Evolutionary conservation across 2,888 invertebrate species (phyloP).

Genomic region (Aromia moschata): DNA sequence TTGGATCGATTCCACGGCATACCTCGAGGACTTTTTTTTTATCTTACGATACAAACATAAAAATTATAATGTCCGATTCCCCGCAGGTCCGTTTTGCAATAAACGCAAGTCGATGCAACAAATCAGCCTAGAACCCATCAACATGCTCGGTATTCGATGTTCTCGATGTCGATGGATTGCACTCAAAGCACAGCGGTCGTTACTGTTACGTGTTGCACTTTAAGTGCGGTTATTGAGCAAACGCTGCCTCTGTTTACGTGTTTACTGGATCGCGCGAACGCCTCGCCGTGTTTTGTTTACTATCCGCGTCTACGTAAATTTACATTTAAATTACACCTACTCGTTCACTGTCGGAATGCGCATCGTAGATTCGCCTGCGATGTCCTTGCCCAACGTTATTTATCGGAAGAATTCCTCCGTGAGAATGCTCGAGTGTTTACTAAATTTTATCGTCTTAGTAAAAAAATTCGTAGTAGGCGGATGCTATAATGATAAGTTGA

Average conservation of each 20-base stretch:
- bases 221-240: constrained; percentile 3
- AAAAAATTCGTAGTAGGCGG: background rate
- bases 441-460: no score
- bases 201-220: constrained; percentile 7
- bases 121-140: no score
- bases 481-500: no score
- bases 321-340: constrained; percentile 19
- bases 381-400: constrained; percentile 5
- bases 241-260: constrained; percentile 15
- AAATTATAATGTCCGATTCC: no score
- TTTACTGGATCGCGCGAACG: constrained; percentile 10
- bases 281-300: constrained; percentile 22
- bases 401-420: constrained; percentile 5
- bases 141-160: no score
- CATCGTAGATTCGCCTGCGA: constrained; percentile 10
- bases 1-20: no score
- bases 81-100: no score
- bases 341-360: constrained; percentile 10
- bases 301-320: constrained; percentile 12
- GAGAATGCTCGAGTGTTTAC: no score
- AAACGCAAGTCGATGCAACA: no score
- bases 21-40: no score
- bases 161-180: background rate
- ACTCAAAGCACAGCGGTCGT: background rate
- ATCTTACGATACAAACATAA: no score